A percentile compares a stretch with the other conserved stretches of the same genome.
Conservation (phyloP, 2,113 vertebrate species). For the Pristiophorus japonicus region DNA sequence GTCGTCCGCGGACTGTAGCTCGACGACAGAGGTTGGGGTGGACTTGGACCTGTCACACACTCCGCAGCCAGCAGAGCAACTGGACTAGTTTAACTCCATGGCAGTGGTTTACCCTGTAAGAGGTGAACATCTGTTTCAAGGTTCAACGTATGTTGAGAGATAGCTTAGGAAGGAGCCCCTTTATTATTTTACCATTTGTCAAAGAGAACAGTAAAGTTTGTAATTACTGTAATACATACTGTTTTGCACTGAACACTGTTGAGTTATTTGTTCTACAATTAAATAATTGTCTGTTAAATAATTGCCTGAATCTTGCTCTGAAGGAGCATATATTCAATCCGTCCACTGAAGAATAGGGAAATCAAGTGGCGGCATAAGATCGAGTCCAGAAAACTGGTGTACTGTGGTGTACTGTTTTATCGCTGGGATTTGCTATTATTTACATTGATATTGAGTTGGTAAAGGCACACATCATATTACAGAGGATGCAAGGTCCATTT, state of each 20-base stretch:
- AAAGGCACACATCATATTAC: neutral
- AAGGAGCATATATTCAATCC: too few relatives aligned
- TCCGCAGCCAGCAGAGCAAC: neutral
- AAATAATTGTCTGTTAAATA: neutral
- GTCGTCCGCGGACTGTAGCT: too few relatives aligned
- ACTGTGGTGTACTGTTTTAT: neutral
- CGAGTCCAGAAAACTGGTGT: neutral
- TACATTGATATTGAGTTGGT: neutral
- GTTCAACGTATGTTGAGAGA: neutral
- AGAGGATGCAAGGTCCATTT: neutral
- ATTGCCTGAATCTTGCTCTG: neutral
- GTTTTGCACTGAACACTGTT: too few relatives aligned
- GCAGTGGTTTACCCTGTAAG: neutral
- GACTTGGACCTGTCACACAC: too few relatives aligned
- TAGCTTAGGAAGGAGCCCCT: neutral
- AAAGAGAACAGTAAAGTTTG: neutral
- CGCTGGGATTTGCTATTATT: neutral
- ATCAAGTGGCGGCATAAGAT: neutral
- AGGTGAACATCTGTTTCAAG: neutral
- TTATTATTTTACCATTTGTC: neutral
- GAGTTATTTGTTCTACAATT: neutral
- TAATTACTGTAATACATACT: too few relatives aligned
- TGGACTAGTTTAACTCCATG: neutral
- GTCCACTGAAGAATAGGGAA: neutral
- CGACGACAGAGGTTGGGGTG: too few relatives aligned